phyloP scores from a whole-genome alignment of 2,113 vertebrate species.

The Perca schrenkii region DNA sequence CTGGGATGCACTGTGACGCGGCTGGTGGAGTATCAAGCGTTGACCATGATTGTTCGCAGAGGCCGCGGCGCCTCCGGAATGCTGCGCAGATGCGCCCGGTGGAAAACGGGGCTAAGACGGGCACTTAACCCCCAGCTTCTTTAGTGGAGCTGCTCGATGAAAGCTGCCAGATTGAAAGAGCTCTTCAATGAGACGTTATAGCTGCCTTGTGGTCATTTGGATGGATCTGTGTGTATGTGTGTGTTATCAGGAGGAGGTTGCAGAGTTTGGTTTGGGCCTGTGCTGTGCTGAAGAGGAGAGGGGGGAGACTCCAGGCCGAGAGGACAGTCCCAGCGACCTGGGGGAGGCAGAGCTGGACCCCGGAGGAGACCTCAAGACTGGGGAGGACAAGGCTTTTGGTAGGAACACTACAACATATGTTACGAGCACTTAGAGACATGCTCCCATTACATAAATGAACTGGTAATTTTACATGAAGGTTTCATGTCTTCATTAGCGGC shows the following conservation, averaged over 20 bases:
- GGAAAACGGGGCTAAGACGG: no score
- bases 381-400: slow-evolving; percentile 92
- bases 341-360: slow-evolving; percentile 90
- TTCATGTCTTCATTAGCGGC: not conserved
- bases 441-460: not conserved
- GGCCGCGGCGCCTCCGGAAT: no score
- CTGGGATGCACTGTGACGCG: no score
- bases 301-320: slow-evolving; percentile 91
- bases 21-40: no score
- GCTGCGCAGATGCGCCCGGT: no score
- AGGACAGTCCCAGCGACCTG: slow-evolving; percentile 89
- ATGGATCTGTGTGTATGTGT: not conserved
- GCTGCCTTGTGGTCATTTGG: no score
- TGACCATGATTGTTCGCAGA: no score
- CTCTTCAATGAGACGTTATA: not conserved
- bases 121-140: not conserved
- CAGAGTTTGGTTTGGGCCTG: slow-evolving; percentile 66
- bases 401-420: slow-evolving; percentile 3
- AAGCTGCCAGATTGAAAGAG: not conserved
- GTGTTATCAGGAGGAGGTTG: slow-evolving; percentile 76
- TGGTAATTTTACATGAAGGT: not conserved
- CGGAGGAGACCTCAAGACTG: slow-evolving; percentile 81
- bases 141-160: not conserved
- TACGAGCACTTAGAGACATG: not conserved
- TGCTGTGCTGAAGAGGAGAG: slow-evolving; percentile 86